Conservation (phyloP, 1,140 invertebrate species). For the Bombus sibiricus region DNA sequence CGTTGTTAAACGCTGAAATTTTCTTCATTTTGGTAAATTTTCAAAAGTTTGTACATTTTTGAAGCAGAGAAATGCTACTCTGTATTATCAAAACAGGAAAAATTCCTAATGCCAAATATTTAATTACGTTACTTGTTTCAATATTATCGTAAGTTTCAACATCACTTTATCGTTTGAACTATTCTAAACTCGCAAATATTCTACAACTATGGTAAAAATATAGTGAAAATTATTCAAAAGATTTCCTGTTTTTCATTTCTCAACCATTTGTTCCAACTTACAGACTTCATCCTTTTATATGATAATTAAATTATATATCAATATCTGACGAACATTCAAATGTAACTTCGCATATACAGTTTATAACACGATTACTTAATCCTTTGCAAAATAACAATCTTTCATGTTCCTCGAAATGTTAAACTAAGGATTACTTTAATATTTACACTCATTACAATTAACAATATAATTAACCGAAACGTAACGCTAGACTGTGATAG, state of each 20-base stretch:
- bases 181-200: not conserved
- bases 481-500: conserved; percentile 4
- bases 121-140: not conserved
- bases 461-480: conserved; percentile 33
- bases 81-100: not conserved
- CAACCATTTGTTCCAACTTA: not conserved
- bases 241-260: not conserved
- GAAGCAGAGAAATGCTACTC: not conserved
- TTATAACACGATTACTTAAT: not conserved
- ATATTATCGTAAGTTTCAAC: not conserved
- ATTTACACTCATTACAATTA: conserved; percentile 45
- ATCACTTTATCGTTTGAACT: not conserved
- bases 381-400: not conserved
- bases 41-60: not conserved
- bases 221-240: conserved; percentile 12
- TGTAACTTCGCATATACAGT: not conserved
- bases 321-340: not conserved
- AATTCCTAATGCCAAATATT: not conserved
- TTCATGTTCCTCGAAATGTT: not conserved
- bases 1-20: not conserved
- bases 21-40: not conserved
- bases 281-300: not conserved
- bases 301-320: not conserved
- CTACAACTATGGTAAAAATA: conserved; percentile 5
- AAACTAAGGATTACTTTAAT: conserved; percentile 33